Conservation (phyloP, 2,888 invertebrate species). For the Apamea anceps region DNA sequence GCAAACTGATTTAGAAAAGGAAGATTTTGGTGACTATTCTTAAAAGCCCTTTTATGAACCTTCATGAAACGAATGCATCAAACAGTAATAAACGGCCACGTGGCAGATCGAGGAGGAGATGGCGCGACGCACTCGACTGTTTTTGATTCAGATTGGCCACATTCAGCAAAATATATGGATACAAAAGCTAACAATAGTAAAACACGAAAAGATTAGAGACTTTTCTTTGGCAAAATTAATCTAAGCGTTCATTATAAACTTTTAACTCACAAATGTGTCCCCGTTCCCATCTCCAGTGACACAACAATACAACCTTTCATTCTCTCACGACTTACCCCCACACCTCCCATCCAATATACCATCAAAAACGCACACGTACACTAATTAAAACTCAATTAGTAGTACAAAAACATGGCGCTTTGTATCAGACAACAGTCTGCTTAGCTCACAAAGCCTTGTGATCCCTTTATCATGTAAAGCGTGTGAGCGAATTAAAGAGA, state of each 20-base stretch:
- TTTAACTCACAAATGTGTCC: background rate
- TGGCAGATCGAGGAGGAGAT: too few species aligned
- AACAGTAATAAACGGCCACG: background rate
- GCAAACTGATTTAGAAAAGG: background rate
- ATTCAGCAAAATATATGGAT: background rate
- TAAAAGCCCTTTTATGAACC: background rate
- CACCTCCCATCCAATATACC: background rate
- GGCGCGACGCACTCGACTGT: too few species aligned
- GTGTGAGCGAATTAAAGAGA: conserved; percentile 61
- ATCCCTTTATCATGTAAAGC: conserved; percentile 66
- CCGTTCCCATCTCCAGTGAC: background rate
- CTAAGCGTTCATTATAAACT: background rate
- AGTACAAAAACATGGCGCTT: conserved; percentile 59
- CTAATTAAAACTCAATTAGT: conserved; percentile 64
- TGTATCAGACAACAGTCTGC: conserved; percentile 57
- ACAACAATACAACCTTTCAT: background rate
- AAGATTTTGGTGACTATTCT: background rate
- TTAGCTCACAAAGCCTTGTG: conserved; percentile 56
- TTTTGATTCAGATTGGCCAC: background rate
- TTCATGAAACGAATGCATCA: background rate
- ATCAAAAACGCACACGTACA: conserved; percentile 50
- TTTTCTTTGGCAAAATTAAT: background rate
- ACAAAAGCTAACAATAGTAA: background rate
- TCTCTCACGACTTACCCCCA: background rate
- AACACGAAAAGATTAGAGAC: background rate